Evolutionary conservation across 1,140 invertebrate genomes (phyloP), one percentile per base, ranked within the genome.

Genomic region (Myzus persicae): DNA sequence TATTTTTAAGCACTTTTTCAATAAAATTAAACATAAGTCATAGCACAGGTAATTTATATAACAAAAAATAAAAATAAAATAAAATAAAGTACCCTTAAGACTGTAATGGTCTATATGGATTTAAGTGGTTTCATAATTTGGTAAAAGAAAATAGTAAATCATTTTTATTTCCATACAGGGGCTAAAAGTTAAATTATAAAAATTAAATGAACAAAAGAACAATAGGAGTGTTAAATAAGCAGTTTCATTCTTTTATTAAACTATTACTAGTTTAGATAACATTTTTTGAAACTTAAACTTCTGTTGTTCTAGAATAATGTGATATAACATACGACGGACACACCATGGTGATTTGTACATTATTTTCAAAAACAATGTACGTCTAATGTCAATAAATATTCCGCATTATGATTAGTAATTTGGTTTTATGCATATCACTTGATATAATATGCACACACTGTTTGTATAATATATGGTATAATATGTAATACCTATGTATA

Each of bases 51-150:
- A 14, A 67, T 67, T 67, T 67, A n/a, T 67, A n/a, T n/a, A 67
- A 18, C 31, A 67, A 67, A 59, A 48, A 18, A 48, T 18, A 48
- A 48, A 18, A 18, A 48, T 22, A 51, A 0, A 46, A 67, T n/a
- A 67, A 14, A 67, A 67, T n/a, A n/a, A 67, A 67, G 59, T n/a
- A 67, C 59, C 31, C 59, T n/a, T 67, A n/a, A 97, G 96, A 99
- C 98, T 99, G 95, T 7, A 94, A 94, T 42, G 38, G 36, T 84
- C 20, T 38, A 42, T 87, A 46, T 44, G 40, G 31, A 44, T 87
- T 87, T 36, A n/a, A 48, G 42, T 51, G 44, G 42, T 36, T 88
- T 88, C 44, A 48, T 48, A 48, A 48, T 48, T 88, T 88, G 46
- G n/a, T 31, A 89, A 89, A 38, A 89, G 46, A 51, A 51, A 59